Conservation (phyloP, 2,113 vertebrate species). For the Neomonachus schauinslandi region DNA sequence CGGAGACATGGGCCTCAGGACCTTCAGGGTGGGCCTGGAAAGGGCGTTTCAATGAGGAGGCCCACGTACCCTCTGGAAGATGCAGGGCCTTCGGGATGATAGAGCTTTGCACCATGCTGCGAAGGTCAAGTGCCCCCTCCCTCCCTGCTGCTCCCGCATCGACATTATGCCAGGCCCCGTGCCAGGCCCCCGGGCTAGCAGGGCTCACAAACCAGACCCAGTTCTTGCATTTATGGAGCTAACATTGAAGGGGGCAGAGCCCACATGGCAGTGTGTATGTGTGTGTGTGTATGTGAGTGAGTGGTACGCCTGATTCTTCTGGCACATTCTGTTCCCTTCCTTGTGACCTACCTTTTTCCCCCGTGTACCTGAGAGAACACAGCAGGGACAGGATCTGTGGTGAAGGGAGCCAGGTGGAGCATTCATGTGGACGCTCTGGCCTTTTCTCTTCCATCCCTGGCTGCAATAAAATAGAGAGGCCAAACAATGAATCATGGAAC, state of each 20-base stretch:
- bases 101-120: not conserved
- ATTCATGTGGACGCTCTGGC: not conserved
- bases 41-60: not conserved
- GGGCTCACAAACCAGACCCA: not conserved
- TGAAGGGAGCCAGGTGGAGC: not conserved
- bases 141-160: too few species aligned
- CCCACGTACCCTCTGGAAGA: too few species aligned
- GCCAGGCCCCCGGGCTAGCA: not conserved
- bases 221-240: not conserved
- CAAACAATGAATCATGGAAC: too few species aligned
- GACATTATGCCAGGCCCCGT: not conserved
- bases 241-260: not conserved
- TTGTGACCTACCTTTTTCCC: not conserved
- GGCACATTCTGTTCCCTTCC: not conserved
- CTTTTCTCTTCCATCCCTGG: not conserved
- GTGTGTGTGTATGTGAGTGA: not conserved
- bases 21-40: not conserved
- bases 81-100: not conserved
- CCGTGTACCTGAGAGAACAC: not conserved
- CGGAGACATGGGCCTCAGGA: not conserved
- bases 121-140: not conserved
- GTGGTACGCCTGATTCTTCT: not conserved
- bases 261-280: not conserved
- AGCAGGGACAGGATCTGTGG: not conserved
- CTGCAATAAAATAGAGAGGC: not conserved